Base-by-base conservation (phyloP, 1,140 invertebrate species). In the Cherax quadricarinatus region DNA sequence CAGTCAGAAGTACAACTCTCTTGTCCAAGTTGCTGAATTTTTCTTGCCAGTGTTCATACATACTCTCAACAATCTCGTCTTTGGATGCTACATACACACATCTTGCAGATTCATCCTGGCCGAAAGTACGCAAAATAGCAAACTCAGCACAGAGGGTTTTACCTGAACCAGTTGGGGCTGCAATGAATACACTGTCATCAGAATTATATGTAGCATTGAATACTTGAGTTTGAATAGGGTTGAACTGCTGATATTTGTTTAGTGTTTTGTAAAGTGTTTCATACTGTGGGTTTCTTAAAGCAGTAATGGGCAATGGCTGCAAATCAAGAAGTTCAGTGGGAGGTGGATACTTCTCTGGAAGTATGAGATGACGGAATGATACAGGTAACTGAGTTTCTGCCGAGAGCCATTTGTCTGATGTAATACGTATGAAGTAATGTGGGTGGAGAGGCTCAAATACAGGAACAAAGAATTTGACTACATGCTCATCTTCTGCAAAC, bases 221-320 rank as follows among this genome's bases (percentile, higher is more conserved):
- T 6, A 99, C 99, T 96, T 99, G 99, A 0, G 99, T 99, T 95
- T 99, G 99, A 93, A 99, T 99, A 0, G 99, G 98, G 96, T 99
- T 99, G 95, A 99, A 99, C 95, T 99, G 98, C 18, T 97, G 97
- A 94, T 99, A 98, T 93, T 97, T 97, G 86, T 93, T 92, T 18
- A 93, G 82, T 9, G 98, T 96, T 6, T 95, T 95, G 94, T 99
- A 99, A 7, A 99, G 95, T 7, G 96, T 95, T 95, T 99, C 98
- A 95, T 97, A 99, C 79, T 97, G 96, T 0, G 96, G 95, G 95
- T 99, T 99, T 93, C 98, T 94, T 41, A 97, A 94, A 79, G 96
- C 96, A 91, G 97, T 97, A 60, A 97, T 97, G 0, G 99, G 99
- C 73, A 99, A 95, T 1, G 99, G 99, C 95, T 99, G 99, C 41